Percentiles rank a stretch among this genome's conserved stretches.
Evolutionary conservation across 2,797 vertebrate genomes (phyloP).

Genomic region (Austrolebias charrua): DNA sequence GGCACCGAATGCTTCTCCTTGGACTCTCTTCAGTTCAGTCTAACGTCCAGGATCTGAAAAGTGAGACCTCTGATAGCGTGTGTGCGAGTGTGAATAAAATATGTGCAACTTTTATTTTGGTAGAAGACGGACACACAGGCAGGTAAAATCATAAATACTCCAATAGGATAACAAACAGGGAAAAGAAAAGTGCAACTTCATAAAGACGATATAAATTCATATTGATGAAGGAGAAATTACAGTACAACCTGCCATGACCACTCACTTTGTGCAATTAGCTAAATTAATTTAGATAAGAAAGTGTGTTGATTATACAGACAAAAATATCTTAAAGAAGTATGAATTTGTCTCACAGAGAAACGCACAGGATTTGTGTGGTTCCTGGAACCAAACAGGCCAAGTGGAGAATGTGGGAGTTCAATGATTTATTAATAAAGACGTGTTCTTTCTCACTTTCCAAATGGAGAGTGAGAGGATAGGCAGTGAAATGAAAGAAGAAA

Average conservation of each 20-base stretch:
- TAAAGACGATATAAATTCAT: no score
- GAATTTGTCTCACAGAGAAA: slow-evolving; percentile 11
- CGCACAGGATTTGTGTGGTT: slow-evolving; percentile 45
- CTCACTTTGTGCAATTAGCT: no score
- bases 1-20: slow-evolving; percentile 52
- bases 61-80: background rate
- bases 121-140: no score
- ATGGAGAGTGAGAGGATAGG: slow-evolving; percentile 40
- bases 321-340: slow-evolving; percentile 3
- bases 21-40: slow-evolving; percentile 46
- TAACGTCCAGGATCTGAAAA: slow-evolving; percentile 40
- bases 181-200: no score
- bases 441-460: slow-evolving; percentile 58
- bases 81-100: no score
- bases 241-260: no score
- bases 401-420: slow-evolving; percentile 64
- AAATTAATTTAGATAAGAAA: background rate
- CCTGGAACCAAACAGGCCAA: slow-evolving; percentile 68
- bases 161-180: no score
- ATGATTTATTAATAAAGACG: slow-evolving; percentile 77
- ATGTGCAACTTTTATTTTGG: no score
- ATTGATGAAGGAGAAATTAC: no score
- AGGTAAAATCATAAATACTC: no score
- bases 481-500: slow-evolving; percentile 19
- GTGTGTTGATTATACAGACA: background rate